These are phyloP conservation scores for Epiblema foenella DNA, from an alignment of 2,888 invertebrate genomes.

Conservation along the genomic window DNA sequence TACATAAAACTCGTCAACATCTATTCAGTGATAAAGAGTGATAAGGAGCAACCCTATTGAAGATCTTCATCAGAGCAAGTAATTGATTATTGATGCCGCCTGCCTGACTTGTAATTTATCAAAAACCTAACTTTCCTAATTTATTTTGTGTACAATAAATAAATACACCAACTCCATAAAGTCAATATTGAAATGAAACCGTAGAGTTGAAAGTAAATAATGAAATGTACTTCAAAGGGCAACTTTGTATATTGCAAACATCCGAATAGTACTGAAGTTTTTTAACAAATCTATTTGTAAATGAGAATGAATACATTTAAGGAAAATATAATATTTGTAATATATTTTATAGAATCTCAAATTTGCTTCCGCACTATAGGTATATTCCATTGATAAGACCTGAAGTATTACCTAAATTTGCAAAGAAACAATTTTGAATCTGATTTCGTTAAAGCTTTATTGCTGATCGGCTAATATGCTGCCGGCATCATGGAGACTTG, in stretches of 20 bases:
- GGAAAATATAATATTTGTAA: background rate
- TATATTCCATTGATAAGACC: background rate
- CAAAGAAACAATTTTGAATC: no score
- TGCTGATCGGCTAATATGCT: no score
- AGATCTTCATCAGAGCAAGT: background rate
- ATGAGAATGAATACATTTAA: background rate
- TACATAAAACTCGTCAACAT: no score
- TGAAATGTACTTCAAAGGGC: background rate
- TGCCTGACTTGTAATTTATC: conserved; percentile 5
- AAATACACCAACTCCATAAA: conserved; percentile 16
- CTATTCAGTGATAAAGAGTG: background rate
- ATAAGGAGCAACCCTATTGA: background rate
- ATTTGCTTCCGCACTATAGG: background rate
- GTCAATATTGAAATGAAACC: conserved; percentile 11
- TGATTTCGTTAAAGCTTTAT: no score
- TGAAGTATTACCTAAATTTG: no score
- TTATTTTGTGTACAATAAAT: conserved; percentile 13
- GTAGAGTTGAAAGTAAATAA: conserved; percentile 1
- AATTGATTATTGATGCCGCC: conserved; percentile 20
- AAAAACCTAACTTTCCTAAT: conserved; percentile 9
- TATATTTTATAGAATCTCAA: background rate
- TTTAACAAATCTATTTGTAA: background rate
- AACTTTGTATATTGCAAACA: background rate
- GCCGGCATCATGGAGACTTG: no score
- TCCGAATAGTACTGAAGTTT: background rate